Conservation (phyloP, 2,888 invertebrate genomes). For the Troilus luridus region DNA sequence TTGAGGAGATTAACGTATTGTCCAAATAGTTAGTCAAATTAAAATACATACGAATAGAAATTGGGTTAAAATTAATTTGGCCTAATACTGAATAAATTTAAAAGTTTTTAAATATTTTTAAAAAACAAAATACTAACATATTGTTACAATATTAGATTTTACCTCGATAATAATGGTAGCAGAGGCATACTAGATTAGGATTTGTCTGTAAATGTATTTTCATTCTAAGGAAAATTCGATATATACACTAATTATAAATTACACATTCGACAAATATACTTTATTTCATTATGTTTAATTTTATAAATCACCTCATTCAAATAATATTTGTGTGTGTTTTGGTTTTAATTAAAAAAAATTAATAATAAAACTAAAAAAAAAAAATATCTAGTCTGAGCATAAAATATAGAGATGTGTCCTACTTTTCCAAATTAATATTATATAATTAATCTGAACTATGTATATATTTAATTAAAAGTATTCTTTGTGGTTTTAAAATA, state of each 20-base stretch:
- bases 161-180: conserved; percentile 31
- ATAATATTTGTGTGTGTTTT: conserved; percentile 9
- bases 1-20: conserved; percentile 48
- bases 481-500: conserved; percentile 50
- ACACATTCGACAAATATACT: conserved; percentile 14
- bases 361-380: conserved; percentile 23
- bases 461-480: conserved; percentile 51
- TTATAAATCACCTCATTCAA: conserved; percentile 32
- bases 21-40: conserved; percentile 50
- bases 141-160: conserved; percentile 51
- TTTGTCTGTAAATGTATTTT: conserved; percentile 39
- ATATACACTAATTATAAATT: conserved; percentile 17
- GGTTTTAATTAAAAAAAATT: not conserved
- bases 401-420: conserved; percentile 41
- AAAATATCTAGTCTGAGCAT: conserved; percentile 50
- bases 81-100: conserved; percentile 51
- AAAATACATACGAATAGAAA: conserved; percentile 45
- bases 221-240: conserved; percentile 1
- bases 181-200: conserved; percentile 51
- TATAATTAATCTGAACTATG: conserved; percentile 39
- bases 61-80: conserved; percentile 55
- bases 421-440: conserved; percentile 51
- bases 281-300: conserved; percentile 32
- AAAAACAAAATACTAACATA: conserved; percentile 49
- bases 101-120: conserved; percentile 55